Evolutionary conservation across 2,888 invertebrate genomes (phyloP).

Genomic region (Drosophila fungiperda): DNA sequence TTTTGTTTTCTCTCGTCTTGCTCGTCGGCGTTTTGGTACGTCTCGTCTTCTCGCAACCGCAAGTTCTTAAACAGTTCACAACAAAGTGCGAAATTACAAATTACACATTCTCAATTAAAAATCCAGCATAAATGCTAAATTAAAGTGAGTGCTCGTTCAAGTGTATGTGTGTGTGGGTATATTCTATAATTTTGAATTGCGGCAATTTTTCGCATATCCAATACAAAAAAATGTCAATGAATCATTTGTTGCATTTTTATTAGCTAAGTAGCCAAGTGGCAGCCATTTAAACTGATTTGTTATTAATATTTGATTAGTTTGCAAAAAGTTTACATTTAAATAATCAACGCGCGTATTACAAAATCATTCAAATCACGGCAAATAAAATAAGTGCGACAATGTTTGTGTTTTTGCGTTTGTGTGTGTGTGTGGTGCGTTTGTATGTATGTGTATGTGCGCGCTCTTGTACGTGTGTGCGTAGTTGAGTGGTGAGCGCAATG

Average conservation of each 20-base stretch:
- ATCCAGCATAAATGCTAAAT: slow-evolving; percentile 40
- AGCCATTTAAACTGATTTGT: slow-evolving; percentile 26
- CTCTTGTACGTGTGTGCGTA: slow-evolving; percentile 34
- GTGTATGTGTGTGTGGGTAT: slow-evolving; percentile 36
- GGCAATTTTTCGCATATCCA: slow-evolving; percentile 56
- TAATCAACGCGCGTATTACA: slow-evolving; percentile 77
- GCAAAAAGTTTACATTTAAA: slow-evolving; percentile 38
- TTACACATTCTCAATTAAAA: slow-evolving; percentile 47
- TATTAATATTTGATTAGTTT: slow-evolving; percentile 26
- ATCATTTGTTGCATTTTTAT: slow-evolving; percentile 41
- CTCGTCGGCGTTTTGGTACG: slow-evolving; percentile 76
- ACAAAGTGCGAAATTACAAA: slow-evolving; percentile 61
- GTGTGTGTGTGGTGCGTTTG: slow-evolving; percentile 25
- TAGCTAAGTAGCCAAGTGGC: slow-evolving; percentile 31
- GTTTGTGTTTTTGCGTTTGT: slow-evolving; percentile 48
- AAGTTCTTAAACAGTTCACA: slow-evolving; percentile 62
- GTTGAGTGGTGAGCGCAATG: slow-evolving; percentile 65
- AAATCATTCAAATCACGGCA: slow-evolving; percentile 80
- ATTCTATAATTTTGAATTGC: slow-evolving; percentile 52
- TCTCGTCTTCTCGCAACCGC: slow-evolving; percentile 74
- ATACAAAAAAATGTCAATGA: slow-evolving; percentile 53
- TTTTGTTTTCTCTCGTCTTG: slow-evolving; percentile 70
- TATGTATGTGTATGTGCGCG: slow-evolving; percentile 31
- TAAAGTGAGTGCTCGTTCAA: slow-evolving; percentile 53
- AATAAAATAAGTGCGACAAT: slow-evolving; percentile 78